These are phyloP conservation scores for Sphenodon punctatus DNA, from an alignment of 2,797 vertebrate species.

Conservation along the genomic window DNA sequence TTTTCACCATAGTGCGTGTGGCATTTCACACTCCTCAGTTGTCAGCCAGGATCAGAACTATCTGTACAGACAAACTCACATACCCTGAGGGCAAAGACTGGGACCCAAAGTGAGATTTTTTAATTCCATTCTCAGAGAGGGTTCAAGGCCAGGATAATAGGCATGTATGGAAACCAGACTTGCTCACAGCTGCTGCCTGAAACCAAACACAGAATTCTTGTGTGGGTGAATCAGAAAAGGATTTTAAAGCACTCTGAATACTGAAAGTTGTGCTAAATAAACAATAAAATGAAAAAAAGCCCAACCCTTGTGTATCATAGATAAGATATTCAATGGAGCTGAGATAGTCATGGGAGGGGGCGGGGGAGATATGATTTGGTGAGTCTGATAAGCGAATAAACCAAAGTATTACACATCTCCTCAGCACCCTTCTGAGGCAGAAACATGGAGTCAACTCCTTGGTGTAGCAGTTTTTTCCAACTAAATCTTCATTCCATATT, in stretches of 20 bases:
- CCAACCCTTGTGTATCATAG: too few relatives aligned
- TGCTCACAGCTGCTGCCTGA: neutral
- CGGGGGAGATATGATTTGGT: neutral
- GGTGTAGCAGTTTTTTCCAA: neutral
- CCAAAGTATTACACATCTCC: neutral
- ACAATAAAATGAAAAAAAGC: too few relatives aligned
- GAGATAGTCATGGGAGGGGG: neutral
- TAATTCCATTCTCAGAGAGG: neutral
- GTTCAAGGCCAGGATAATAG: neutral
- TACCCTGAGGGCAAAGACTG: too few relatives aligned
- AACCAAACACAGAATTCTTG: too few relatives aligned
- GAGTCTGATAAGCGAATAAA: neutral
- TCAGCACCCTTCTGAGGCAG: neutral
- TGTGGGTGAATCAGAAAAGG: too few relatives aligned
- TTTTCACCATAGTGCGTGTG: neutral
- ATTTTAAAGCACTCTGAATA: too few relatives aligned
- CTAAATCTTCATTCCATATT: neutral
- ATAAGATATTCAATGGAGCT: neutral
- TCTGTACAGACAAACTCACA: neutral
- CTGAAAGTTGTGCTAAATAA: too few relatives aligned
- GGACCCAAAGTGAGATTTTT: neutral
- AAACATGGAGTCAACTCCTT: neutral
- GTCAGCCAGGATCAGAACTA: neutral
- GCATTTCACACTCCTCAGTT: neutral
- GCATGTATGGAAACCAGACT: neutral